Evolutionary conservation across 2,113 vertebrate genomes (phyloP).

Genomic region (Mus pahari): DNA sequence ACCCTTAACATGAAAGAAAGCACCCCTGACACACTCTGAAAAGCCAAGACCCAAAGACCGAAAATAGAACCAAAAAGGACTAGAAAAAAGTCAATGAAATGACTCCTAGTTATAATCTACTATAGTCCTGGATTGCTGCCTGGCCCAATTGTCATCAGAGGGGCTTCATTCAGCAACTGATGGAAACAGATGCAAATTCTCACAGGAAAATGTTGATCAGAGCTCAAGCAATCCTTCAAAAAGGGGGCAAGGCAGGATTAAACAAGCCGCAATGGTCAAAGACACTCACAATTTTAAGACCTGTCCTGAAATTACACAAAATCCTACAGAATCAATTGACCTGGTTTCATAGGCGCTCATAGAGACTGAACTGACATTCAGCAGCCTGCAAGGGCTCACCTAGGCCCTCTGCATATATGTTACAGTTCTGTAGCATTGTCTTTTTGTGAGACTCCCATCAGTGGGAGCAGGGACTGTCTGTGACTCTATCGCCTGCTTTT

Average conservation of each 20-base stretch:
- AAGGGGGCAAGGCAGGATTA: background rate
- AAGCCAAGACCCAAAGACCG: background rate
- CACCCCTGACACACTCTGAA: background rate
- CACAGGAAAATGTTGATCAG: background rate
- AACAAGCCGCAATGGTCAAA: background rate
- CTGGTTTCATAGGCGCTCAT: background rate
- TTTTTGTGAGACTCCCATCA: background rate
- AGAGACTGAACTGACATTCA: background rate
- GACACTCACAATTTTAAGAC: too few species aligned
- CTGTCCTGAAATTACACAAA: too few species aligned
- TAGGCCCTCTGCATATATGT: background rate
- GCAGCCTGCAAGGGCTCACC: background rate
- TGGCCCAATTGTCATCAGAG: background rate
- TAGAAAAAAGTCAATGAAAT: background rate
- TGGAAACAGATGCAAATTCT: background rate
- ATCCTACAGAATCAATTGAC: background rate
- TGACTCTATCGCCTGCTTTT: background rate
- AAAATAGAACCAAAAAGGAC: background rate
- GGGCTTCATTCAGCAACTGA: background rate
- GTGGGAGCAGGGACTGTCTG: background rate
- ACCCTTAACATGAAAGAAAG: background rate
- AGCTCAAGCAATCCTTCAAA: background rate
- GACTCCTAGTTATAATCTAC: background rate
- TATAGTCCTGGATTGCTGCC: background rate
- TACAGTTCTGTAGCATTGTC: background rate